A percentile compares a stretch with the other conserved stretches of the same genome.
Conservation (phyloP, 2,113 vertebrate genomes). For the Aix galericulata region DNA sequence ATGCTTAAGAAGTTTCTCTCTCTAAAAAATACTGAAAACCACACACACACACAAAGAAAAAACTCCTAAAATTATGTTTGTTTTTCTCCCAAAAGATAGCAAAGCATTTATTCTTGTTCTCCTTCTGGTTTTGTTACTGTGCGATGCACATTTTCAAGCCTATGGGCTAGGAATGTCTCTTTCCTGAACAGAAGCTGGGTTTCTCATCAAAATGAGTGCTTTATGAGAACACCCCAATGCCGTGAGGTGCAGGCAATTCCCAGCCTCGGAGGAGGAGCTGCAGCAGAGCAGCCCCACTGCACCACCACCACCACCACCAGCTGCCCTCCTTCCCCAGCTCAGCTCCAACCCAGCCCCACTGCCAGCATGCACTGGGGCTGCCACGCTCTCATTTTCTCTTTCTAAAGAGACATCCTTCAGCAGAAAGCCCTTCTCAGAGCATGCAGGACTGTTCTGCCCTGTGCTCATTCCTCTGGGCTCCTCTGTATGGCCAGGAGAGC, state of each 20-base stretch:
- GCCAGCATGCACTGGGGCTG: not conserved
- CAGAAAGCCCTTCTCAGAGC: not conserved
- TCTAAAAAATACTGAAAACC: not conserved
- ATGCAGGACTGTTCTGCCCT: not conserved
- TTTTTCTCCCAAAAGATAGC: not conserved
- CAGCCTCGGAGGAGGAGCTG: not conserved
- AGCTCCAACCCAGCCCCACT: not conserved
- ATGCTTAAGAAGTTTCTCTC: not conserved
- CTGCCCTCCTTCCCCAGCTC: not conserved
- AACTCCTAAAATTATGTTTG: not conserved
- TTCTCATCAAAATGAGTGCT: not conserved
- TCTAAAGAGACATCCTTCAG: not conserved
- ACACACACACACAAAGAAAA: not conserved
- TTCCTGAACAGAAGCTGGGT: not conserved
- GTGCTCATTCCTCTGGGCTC: not conserved
- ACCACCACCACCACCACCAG: not conserved
- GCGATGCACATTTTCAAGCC: not conserved
- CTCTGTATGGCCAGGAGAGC: not conserved
- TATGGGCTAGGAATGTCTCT: not conserved
- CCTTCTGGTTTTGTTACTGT: not conserved
- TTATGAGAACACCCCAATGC: not conserved
- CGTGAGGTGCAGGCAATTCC: not conserved
- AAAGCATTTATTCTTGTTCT: not conserved
- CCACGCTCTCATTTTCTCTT: not conserved
- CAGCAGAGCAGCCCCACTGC: not conserved